Conservation (phyloP, 2,888 invertebrate species). For the Xylophagus ater region DNA sequence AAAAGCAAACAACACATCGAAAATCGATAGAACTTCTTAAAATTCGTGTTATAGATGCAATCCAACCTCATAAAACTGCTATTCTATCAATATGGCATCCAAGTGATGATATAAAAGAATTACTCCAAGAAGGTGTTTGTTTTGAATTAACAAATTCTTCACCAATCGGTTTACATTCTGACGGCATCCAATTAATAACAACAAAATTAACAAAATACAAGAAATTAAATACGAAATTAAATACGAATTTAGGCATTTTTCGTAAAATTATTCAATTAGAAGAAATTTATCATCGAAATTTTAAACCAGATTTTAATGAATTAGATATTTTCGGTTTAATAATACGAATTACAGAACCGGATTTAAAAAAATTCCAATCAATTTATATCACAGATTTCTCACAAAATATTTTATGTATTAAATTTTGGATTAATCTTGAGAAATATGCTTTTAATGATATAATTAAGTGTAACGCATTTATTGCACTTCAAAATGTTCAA, state of each 20-base stretch:
- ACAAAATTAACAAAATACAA: conserved; percentile 40
- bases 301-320: conserved; percentile 49
- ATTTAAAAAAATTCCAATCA: conserved; percentile 39
- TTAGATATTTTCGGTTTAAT: conserved; percentile 63
- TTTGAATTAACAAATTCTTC: conserved; percentile 49
- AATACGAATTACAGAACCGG: conserved; percentile 39
- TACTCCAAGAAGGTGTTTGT: conserved; percentile 50
- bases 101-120: conserved; percentile 45
- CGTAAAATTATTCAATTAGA: conserved; percentile 42
- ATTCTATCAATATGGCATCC: conserved; percentile 63
- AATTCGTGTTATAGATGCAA: conserved; percentile 35
- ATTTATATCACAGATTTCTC: conserved; percentile 48
- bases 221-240: conserved; percentile 11
- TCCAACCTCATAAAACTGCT: conserved; percentile 27
- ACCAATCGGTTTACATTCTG: conserved; percentile 36
- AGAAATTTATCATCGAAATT: conserved; percentile 34
- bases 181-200: conserved; percentile 47
- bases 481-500: conserved; percentile 53
- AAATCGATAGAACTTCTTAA: conserved; percentile 38
- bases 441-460: conserved; percentile 45
- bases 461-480: conserved; percentile 45
- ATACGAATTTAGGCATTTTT: conserved; percentile 24
- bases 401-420: conserved; percentile 43
- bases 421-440: conserved; percentile 46
- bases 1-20: conserved; percentile 17